Base-by-base conservation (phyloP, 2,113 vertebrate genomes). In the Platichthys stellatus region DNA sequence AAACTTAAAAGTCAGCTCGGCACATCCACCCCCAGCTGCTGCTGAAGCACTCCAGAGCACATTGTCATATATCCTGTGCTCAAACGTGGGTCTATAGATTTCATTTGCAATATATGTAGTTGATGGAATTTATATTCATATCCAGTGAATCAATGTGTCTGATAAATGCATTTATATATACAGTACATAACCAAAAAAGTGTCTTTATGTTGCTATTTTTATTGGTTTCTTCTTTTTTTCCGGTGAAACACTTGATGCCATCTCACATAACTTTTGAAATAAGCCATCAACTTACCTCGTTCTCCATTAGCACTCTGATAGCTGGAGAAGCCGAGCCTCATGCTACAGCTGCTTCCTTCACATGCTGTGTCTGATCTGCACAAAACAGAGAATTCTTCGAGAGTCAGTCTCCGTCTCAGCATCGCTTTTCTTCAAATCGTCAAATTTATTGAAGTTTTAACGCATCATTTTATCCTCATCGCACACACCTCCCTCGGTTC, bases 401-500 rank as follows among this genome's bases (percentile, higher is more conserved):
- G 63, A 21, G 24, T 69, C n/a, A 9, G 10, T 3, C 51, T 49
- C 28, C n/a, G 20, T 28, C 51, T n/a, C 28, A 20, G n/a, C 23
- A 14, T 14, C 26, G 10, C 18, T n/a, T 40, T 40, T 8, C n/a
- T 59, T 79, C 4, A 24, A 65, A 61, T 10, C 72, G 51, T 68
- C 69, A 35, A 64, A 58, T 61, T 63, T 79, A 63, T 73, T 53
- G 72, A 54, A 68, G 28, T 61, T 74, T 74, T 28, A 28, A 56
- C 75, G 67, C 63, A 66, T 78, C 38, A 14, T 68, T 65, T 82
- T 78, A 24, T 35, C 2, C 31, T 68, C 58, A 69, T 51, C 2
- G 6, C 63, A 69, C 53, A 59, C 58, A 47, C 38, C 65, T 82
- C 62, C 60, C 69, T 82, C 71, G 80, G 23, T 63, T 63, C 51